A percentile compares a stretch with the other conserved stretches of the same genome.
Conservation (phyloP, 2,113 vertebrate species). For the Macroglossus sobrinus region DNA sequence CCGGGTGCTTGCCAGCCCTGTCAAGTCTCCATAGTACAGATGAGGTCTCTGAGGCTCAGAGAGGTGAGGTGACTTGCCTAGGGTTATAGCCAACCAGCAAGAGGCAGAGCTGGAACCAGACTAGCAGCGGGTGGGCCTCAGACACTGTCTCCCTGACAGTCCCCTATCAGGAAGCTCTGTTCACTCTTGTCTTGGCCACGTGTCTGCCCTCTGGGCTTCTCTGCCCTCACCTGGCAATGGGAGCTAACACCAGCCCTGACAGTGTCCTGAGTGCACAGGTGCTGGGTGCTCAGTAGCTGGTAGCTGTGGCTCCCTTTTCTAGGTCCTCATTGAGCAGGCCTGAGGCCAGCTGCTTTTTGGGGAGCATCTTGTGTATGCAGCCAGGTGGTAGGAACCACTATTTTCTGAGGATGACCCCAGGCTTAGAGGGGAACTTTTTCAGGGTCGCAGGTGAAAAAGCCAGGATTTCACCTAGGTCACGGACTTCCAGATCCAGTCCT, state of each 20-base stretch:
- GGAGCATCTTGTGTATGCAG: fast-evolving
- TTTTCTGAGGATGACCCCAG: background rate
- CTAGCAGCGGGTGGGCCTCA: background rate
- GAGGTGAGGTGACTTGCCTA: background rate
- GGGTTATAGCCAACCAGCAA: background rate
- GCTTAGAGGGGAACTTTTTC: background rate
- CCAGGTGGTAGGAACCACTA: fast-evolving
- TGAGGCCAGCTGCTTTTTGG: no score
- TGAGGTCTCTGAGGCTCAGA: background rate
- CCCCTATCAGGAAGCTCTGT: no score
- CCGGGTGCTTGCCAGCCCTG: background rate
- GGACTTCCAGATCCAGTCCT: background rate
- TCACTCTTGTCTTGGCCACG: background rate
- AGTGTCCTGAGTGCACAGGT: fast-evolving
- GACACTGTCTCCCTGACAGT: fast-evolving
- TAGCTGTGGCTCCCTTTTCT: background rate
- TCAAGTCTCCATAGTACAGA: background rate
- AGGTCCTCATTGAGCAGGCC: fast-evolving
- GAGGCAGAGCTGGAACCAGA: background rate
- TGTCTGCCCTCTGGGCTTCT: background rate
- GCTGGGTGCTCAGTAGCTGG: background rate
- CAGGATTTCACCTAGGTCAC: background rate
- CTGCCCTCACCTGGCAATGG: background rate
- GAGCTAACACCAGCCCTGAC: background rate
- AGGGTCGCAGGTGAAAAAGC: background rate